Evolutionary conservation across 2,113 vertebrate species (phyloP).

Genomic region (Probosciger aterrimus): DNA sequence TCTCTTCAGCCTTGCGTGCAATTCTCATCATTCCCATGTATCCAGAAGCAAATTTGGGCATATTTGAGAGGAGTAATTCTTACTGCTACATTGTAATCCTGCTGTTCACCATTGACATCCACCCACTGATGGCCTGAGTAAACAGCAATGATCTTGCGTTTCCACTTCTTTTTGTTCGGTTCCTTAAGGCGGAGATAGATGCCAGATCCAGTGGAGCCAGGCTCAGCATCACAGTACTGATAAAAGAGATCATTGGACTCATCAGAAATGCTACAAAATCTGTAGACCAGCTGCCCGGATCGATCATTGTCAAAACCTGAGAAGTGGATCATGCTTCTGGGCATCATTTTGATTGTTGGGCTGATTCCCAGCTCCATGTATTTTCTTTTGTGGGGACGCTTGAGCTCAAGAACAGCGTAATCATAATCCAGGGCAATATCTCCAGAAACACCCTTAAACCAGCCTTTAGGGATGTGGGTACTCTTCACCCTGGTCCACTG

Average conservation of each 20-base stretch:
- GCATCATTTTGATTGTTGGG: conserved; percentile 84
- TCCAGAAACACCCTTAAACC: conserved; percentile 81
- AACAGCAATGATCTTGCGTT: conserved; percentile 90
- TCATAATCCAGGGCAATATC: conserved; percentile 88
- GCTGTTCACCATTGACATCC: conserved; percentile 84
- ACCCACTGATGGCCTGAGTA: conserved; percentile 96
- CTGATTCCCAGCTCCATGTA: conserved; percentile 92
- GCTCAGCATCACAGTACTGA: conserved; percentile 92
- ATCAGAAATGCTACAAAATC: conserved; percentile 92
- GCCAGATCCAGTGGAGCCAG: conserved; percentile 91
- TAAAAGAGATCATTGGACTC: conserved; percentile 92
- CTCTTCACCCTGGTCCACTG: conserved; percentile 93
- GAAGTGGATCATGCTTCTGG: conserved; percentile 92
- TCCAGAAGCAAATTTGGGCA: conserved; percentile 96
- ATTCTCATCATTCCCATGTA: conserved; percentile 82
- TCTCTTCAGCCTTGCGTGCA: conserved; percentile 78
- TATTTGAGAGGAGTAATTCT: conserved; percentile 95
- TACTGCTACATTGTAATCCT: conserved; percentile 97
- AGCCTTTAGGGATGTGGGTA: conserved; percentile 91
- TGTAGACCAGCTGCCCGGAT: conserved; percentile 87
- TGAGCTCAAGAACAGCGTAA: conserved; percentile 91
- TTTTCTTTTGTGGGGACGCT: conserved; percentile 84
- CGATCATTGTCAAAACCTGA: conserved; percentile 93
- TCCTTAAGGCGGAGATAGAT: conserved; percentile 94
- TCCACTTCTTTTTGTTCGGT: conserved; percentile 87